Conservation (phyloP, 2,797 vertebrate genomes). For the Epinephelus awoara region DNA sequence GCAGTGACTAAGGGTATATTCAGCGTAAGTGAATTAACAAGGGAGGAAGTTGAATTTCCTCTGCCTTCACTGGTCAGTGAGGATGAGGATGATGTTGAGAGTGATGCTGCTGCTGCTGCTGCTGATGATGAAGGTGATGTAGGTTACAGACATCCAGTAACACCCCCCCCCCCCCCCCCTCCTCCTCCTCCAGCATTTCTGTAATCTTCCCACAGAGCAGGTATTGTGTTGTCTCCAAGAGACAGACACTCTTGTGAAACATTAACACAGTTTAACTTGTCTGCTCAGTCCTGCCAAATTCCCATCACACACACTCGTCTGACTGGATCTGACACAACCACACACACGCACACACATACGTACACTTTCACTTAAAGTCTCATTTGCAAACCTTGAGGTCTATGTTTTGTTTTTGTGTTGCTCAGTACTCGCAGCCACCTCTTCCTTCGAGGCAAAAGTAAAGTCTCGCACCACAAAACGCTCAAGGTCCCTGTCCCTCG, state of each 20-base stretch:
- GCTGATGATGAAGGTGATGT: neutral
- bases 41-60: neutral
- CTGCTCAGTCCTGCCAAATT: conserved; percentile 16
- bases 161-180: too few species aligned
- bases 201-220: neutral
- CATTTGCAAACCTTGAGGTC: neutral
- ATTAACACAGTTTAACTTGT: neutral
- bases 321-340: conserved; percentile 17
- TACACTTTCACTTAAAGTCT: neutral
- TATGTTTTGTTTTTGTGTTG: conserved; percentile 18
- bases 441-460: neutral
- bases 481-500: neutral
- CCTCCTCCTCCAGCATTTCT: neutral
- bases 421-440: neutral
- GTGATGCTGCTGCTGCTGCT: neutral
- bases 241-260: conserved; percentile 40
- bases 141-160: neutral
- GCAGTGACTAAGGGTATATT: conserved; percentile 31
- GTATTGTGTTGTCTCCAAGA: neutral
- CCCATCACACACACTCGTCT: conserved; percentile 8
- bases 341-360: neutral
- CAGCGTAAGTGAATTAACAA: neutral
- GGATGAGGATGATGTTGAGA: neutral
- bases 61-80: neutral
- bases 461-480: neutral